Evolutionary conservation across 2,888 invertebrate species (phyloP).

Genomic region (Campaea margaritaria): DNA sequence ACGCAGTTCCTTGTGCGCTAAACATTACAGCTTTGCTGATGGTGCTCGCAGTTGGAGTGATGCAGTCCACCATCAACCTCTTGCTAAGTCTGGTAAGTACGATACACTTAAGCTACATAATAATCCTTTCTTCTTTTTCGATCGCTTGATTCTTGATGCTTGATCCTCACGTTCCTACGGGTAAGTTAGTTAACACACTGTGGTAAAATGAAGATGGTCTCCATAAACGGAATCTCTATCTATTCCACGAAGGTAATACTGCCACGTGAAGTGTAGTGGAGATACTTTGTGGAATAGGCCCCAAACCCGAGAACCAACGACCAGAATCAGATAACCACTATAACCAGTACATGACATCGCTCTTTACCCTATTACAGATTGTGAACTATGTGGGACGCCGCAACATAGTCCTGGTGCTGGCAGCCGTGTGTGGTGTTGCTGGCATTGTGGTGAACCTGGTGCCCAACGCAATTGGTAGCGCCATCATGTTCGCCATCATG

Average conservation of each 20-base stretch:
- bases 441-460: constrained; percentile 86
- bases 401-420: constrained; percentile 71
- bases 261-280: no score
- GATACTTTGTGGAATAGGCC: no score
- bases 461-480: constrained; percentile 83
- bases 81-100: constrained; percentile 71
- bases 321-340: no score
- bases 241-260: no score
- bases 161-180: background rate
- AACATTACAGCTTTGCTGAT: constrained; percentile 61
- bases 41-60: constrained; percentile 55
- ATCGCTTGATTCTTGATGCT: no score
- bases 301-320: no score
- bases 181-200: no score
- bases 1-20: constrained; percentile 59
- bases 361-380: constrained; percentile 37
- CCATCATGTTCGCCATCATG: constrained; percentile 76
- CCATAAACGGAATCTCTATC: no score
- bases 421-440: constrained; percentile 78
- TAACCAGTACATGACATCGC: no score
- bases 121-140: background rate
- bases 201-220: no score
- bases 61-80: constrained; percentile 60
- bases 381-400: constrained; percentile 79
- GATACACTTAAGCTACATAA: background rate